Evolutionary conservation across 2,888 invertebrate species (phyloP).

Genomic region (Hyalella azteca): DNA sequence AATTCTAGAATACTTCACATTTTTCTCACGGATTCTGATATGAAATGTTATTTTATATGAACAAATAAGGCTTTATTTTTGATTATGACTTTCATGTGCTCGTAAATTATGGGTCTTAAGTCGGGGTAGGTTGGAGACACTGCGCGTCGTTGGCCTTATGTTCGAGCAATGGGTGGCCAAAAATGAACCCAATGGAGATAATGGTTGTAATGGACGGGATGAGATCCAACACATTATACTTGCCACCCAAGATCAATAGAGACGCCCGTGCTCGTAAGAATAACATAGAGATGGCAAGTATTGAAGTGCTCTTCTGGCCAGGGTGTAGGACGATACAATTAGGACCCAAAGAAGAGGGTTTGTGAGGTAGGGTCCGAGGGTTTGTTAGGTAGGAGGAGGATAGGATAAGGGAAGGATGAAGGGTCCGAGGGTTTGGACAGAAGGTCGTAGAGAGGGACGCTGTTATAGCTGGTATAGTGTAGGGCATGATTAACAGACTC

Average conservation of each 20-base stretch:
- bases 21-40: too few relatives aligned
- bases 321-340: slow-evolving; percentile 32
- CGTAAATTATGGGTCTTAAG: neutral
- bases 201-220: slow-evolving; percentile 36
- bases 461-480: neutral
- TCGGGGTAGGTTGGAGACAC: neutral
- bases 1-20: too few relatives aligned
- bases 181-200: slow-evolving; percentile 37
- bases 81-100: too few relatives aligned
- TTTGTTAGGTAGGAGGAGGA: neutral
- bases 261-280: slow-evolving; percentile 21
- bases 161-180: slow-evolving; percentile 34
- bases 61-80: too few relatives aligned
- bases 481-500: slow-evolving; percentile 18
- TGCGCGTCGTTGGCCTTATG: slow-evolving; percentile 23
- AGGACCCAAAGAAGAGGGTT: slow-evolving; percentile 22
- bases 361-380: too few relatives aligned
- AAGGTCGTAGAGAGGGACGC: neutral
- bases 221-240: slow-evolving; percentile 35
- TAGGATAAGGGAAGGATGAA: neutral
- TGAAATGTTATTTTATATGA: too few relatives aligned
- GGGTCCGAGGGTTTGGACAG: slow-evolving; percentile 5
- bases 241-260: slow-evolving; percentile 33
- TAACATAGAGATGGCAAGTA: slow-evolving; percentile 18
- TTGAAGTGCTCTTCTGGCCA: slow-evolving; percentile 28